A percentile compares a stretch with the other conserved stretches of the same genome.
These are phyloP conservation scores for Archegozetes longisetosus DNA, from an alignment of 1,140 invertebrate species.

Conservation along the genomic window DNA sequence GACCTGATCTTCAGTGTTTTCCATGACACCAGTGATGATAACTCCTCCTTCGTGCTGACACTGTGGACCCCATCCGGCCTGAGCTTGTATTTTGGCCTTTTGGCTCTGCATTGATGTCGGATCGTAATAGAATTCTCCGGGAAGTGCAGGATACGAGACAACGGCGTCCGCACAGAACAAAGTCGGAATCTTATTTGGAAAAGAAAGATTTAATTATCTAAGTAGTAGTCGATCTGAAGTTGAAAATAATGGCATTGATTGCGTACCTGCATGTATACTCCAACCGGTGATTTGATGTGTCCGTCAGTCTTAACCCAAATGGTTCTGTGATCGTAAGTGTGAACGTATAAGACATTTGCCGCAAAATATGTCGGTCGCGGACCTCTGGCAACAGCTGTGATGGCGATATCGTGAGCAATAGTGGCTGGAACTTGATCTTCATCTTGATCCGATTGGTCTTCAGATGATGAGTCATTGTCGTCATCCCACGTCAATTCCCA, in stretches of 20 bases:
- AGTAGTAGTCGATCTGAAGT: too few relatives aligned
- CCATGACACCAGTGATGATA: conserved; percentile 8
- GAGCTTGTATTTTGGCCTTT: conserved; percentile 12
- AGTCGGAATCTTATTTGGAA: too few relatives aligned
- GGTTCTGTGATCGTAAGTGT: conserved; percentile 12
- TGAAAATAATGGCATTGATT: too few relatives aligned
- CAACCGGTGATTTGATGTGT: conserved; percentile 1
- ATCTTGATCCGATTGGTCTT: neutral
- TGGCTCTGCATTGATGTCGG: conserved; percentile 12
- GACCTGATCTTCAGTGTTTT: conserved; percentile 15
- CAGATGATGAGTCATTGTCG: conserved; percentile 5
- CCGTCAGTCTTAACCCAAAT: conserved; percentile 13
- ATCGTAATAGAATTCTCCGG: conserved; percentile 17
- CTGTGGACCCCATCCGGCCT: conserved; percentile 9
- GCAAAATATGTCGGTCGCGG: conserved; percentile 11
- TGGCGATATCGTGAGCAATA: conserved; percentile 15
- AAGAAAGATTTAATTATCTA: too few relatives aligned
- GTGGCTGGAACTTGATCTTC: conserved; percentile 12
- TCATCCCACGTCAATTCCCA: conserved; percentile 12
- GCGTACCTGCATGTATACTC: neutral
- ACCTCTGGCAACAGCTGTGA: conserved; percentile 14
- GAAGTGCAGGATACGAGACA: conserved; percentile 13
- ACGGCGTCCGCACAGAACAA: conserved; percentile 14
- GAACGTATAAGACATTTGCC: conserved; percentile 11
- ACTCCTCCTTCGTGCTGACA: conserved; percentile 4